These are phyloP conservation scores for Borostomias antarcticus DNA, from an alignment of 2,797 vertebrate species.

Conservation along the genomic window DNA sequence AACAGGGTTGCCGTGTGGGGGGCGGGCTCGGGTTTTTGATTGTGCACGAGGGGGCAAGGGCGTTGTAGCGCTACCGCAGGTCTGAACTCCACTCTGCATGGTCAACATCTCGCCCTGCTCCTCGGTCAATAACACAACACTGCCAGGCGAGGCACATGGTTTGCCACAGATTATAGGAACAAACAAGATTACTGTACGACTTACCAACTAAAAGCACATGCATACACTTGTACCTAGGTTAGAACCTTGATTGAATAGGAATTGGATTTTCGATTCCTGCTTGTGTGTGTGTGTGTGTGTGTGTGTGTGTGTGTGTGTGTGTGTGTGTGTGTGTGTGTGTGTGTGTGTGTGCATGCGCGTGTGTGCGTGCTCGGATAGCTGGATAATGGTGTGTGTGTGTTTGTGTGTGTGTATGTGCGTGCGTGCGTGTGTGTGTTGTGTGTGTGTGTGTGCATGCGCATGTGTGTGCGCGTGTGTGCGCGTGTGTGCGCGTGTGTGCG, in stretches of 20 bases:
- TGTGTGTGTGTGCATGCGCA: neutral
- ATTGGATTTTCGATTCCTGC: no score
- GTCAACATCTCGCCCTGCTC: slow-evolving; percentile 3
- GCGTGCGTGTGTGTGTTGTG: no score
- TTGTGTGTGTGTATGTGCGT: no score
- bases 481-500: neutral
- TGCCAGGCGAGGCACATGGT: no score
- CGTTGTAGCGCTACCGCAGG: slow-evolving; percentile 2
- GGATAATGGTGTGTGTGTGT: neutral
- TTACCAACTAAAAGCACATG: no score
- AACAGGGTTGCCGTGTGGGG: slow-evolving; percentile 20
- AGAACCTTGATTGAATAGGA: neutral
- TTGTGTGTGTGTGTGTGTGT: no score
- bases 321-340: neutral
- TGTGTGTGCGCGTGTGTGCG: neutral
- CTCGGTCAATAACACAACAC: neutral
- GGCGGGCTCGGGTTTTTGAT: slow-evolving; percentile 24
- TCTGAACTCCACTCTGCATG: slow-evolving; percentile 15
- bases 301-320: neutral
- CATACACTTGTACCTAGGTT: no score
- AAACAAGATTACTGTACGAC: no score
- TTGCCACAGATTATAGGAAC: no score
- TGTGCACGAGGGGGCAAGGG: slow-evolving; percentile 23
- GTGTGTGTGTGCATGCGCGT: neutral
- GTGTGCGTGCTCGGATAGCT: neutral